Conservation (phyloP, 1,140 invertebrate genomes). For the Sinella curviseta region DNA sequence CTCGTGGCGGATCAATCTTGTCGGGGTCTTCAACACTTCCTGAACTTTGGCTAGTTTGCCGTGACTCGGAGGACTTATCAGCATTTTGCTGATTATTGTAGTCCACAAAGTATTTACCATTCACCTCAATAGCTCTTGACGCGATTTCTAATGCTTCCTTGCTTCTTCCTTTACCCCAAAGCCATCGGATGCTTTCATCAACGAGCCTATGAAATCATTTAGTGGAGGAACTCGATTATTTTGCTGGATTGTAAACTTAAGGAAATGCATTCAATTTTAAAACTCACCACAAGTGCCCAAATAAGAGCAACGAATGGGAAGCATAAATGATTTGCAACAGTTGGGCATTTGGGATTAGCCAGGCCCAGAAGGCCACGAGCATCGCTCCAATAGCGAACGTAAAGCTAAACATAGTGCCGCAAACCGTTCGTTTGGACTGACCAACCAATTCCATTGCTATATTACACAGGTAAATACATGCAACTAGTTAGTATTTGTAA, state of each 20-base stretch:
- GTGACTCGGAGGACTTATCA: conserved; percentile 24
- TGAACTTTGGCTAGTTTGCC: background rate
- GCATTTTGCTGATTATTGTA: conserved; percentile 44
- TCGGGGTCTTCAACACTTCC: background rate
- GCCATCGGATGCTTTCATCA: conserved; percentile 81
- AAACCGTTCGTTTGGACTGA: conserved; percentile 41
- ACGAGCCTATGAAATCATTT: too few relatives aligned
- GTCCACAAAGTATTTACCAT: conserved; percentile 59
- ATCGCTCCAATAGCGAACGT: conserved; percentile 79
- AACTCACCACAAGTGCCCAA: conserved; percentile 73
- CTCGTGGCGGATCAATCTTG: background rate
- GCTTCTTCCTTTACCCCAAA: conserved; percentile 74
- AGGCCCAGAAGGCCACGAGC: conserved; percentile 79
- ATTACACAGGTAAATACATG: too few relatives aligned
- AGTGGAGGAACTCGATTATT: too few relatives aligned
- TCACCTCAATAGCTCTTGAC: conserved; percentile 69
- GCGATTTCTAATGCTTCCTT: conserved; percentile 72
- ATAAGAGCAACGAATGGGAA: conserved; percentile 68
- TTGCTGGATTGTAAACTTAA: background rate
- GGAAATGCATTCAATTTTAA: background rate
- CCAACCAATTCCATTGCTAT: conserved; percentile 49
- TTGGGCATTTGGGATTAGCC: conserved; percentile 71
- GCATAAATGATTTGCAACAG: conserved; percentile 78
- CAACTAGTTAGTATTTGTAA: too few relatives aligned
- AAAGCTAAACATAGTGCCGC: conserved; percentile 53